Evolutionary conservation across 2,113 vertebrate genomes (phyloP), one percentile per base, ranked within the genome.

Genomic region (Pteropus alecto): DNA sequence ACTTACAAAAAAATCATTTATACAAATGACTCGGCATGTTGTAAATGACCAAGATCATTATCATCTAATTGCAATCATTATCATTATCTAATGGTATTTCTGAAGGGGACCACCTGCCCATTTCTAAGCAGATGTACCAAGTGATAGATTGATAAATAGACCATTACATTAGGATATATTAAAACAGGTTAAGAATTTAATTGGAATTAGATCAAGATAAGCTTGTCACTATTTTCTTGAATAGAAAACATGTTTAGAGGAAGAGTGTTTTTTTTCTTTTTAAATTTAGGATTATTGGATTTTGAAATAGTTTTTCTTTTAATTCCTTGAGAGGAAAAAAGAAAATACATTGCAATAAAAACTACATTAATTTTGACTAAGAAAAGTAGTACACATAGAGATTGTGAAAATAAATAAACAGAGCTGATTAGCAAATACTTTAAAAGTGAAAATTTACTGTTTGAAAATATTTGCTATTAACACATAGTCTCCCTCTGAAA

Each of bases 21-120:
- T 91, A 96, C 60, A 97, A 96, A 97, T 0, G 78, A 94, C 97
- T 98, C 96, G 93, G 98, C 94, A 41, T 97, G 98, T 89, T 93
- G 97, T 95, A 98, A 98, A 98, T 98, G 96, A 93, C 91, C 83
- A 60, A 91, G 93, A 97, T 97, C 97, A 97, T 98, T 98, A 98
- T 83, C 77, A 90, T 61, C 91, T 98, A 98, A 98, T 98, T 97
- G 87, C 86, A 83, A 93, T 95, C 93, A 93, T 97, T 97, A 96
- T 88, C 97, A 95, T 96, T 94, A 96, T 76, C 94, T 97, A 97
- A 96, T 95, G 97, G 74, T 73, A 84, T 97, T 96, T 97, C 83
- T 93, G 86, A 95, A 96, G 87, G 86, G 63, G 86, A 96, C 96
- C 98, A 98, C 98, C 98, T 98, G 97, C 97, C 97, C 86, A 83